A percentile compares a stretch with the other conserved stretches of the same genome.
These are phyloP conservation scores for Argentina silus DNA, from an alignment of 2,797 vertebrate species.

Conservation along the genomic window DNA sequence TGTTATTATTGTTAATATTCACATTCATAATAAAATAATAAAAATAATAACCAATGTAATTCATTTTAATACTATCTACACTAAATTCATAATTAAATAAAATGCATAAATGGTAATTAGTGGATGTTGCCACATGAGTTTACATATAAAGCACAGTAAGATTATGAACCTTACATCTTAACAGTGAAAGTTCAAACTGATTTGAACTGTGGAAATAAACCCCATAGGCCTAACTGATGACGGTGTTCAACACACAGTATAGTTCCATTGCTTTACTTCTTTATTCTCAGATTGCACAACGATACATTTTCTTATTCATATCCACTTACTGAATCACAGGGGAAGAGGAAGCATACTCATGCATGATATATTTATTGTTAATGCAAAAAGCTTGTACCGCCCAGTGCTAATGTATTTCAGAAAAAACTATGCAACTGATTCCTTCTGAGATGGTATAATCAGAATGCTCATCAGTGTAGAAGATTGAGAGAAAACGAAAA, in stretches of 20 bases:
- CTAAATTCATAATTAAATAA: too few species aligned
- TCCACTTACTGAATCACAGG: conserved; percentile 69
- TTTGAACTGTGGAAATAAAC: neutral
- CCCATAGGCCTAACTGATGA: neutral
- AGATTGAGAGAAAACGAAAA: conserved; percentile 39
- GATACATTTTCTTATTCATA: conserved; percentile 59
- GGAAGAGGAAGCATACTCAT: conserved; percentile 60
- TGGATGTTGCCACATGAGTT: too few species aligned
- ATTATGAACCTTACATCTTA: too few species aligned
- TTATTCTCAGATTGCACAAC: neutral
- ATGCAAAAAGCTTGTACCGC: conserved; percentile 78
- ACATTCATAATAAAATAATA: neutral
- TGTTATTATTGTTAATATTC: neutral
- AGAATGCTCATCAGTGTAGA: conserved; percentile 69
- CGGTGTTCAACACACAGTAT: neutral
- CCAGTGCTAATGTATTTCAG: conserved; percentile 65
- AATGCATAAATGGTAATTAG: too few species aligned
- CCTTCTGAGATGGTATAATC: conserved; percentile 71
- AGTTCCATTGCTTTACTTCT: neutral
- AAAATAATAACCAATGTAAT: too few species aligned
- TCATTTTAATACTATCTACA: neutral
- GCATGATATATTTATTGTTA: conserved; percentile 77
- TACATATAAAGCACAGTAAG: too few species aligned
- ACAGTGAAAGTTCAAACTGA: too few species aligned
- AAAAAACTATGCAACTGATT: conserved; percentile 73